Base-by-base conservation (phyloP, 2,888 invertebrate species). In the Phlogophora meticulosa region DNA sequence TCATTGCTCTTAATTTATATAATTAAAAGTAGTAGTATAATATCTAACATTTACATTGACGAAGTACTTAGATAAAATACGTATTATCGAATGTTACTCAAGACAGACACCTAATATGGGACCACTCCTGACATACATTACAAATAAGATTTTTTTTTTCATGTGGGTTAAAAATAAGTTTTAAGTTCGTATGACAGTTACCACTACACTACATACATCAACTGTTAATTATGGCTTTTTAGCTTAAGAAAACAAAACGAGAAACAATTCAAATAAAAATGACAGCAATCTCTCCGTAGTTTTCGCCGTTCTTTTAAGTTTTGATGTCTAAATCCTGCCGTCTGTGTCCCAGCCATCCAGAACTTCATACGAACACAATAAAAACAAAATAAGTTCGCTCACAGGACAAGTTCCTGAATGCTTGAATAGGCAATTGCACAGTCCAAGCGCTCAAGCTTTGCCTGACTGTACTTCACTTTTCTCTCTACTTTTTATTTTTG, bases 381-480 rank as follows among this genome's bases (percentile, higher is more conserved):
- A 71, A 77, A 81, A 66, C 57, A 65, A 75, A 75, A 59, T 49
- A 71, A 78, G 61, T 68, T 68, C 38, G 48, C 46, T 58, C 71
- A 57, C 48, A 20, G 53, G 48, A 68, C 66, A 76, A 81, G 61
- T 80, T 80, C 68, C 49, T 38, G 57, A 70, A 81, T 70, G 76
- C 66, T 72, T 81, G 82, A 80, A 78, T 72, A 64, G 42, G 36
- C 72, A 81, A 81, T 78, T 56, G 69, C 53, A 76, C 72, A 59
- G 63, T 76, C 59, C 77, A 78, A 45, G 57, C 40, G 48, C 40
- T n/a, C 46, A 32, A 57, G 73, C 60, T 66, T 61, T 34, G 53
- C 51, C 24, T 36, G 46, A 40, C 46, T 73, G 56, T 45, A 28
- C 55, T 55, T 58, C 46, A 55, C 48, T 56, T 73, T 66, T 20